Evolutionary conservation across 2,113 vertebrate species (phyloP).

Genomic region (Oryzias woworae): DNA sequence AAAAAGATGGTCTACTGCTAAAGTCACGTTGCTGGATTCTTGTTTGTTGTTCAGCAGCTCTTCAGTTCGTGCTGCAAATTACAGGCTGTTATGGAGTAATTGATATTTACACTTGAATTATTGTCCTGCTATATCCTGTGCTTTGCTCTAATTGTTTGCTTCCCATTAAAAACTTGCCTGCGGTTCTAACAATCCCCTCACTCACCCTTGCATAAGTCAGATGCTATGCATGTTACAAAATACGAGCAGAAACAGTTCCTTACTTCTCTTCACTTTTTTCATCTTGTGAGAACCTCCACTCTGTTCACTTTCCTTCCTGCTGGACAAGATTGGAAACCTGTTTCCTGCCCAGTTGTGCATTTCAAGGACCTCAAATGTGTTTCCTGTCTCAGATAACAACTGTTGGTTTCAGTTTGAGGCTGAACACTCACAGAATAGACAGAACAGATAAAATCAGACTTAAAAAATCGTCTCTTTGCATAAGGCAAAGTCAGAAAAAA

Average conservation of each 20-base stretch:
- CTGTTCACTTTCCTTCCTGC: slow-evolving; percentile 20
- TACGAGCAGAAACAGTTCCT: no score
- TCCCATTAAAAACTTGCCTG: slow-evolving; percentile 6
- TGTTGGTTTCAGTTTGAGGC: not conserved
- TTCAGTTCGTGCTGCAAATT: slow-evolving; percentile 16
- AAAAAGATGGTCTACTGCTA: no score
- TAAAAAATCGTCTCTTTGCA: no score
- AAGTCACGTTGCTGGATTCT: no score
- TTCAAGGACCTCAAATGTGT: slow-evolving; percentile 63
- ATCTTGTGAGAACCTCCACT: slow-evolving; percentile 1
- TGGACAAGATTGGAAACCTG: slow-evolving; percentile 31
- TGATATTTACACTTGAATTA: slow-evolving; percentile 20
- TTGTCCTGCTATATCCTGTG: slow-evolving; percentile 27
- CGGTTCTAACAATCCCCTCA: no score
- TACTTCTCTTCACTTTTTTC: no score
- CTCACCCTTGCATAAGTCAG: no score
- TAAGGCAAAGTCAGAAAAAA: no score
- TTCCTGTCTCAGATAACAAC: slow-evolving; percentile 65
- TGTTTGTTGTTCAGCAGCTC: no score
- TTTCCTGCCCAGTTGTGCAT: slow-evolving; percentile 57
- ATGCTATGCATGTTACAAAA: no score
- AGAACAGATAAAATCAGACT: not conserved
- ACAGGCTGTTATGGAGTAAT: slow-evolving; percentile 27
- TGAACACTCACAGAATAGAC: slow-evolving; percentile 6
- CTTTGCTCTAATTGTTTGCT: slow-evolving; percentile 27